These are phyloP conservation scores for Spodoptera littoralis DNA, from an alignment of 2,888 invertebrate species.

Conservation along the genomic window DNA sequence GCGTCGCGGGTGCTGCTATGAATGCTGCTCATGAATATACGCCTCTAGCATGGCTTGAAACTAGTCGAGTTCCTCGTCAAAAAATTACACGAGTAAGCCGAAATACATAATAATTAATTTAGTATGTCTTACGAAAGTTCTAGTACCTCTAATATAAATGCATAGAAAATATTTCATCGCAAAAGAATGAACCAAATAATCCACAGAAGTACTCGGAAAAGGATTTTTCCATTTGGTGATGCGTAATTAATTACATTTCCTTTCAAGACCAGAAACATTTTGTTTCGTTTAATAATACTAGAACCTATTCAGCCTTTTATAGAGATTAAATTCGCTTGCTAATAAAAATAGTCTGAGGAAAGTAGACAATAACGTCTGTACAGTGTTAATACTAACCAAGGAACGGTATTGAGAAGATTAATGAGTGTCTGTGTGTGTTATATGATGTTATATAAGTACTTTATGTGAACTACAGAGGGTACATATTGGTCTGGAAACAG, in stretches of 20 bases:
- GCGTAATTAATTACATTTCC: constrained; percentile 36
- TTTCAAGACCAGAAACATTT: constrained; percentile 8
- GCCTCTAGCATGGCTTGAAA: no score
- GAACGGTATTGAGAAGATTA: constrained; percentile 49
- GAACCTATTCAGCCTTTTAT: neutral
- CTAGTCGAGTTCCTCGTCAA: no score
- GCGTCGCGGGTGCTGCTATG: no score
- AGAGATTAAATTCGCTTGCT: constrained; percentile 26
- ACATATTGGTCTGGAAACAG: constrained; percentile 15
- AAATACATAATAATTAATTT: no score
- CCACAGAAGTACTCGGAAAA: neutral
- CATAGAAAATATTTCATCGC: no score
- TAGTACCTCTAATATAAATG: no score
- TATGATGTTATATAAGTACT: neutral
- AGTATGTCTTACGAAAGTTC: no score
- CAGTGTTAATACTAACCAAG: constrained; percentile 28
- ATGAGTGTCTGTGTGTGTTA: constrained; percentile 29
- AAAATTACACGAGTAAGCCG: no score
- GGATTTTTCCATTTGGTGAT: neutral
- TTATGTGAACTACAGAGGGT: constrained; percentile 10
- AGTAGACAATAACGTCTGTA: constrained; percentile 24
- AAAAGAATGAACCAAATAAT: no score
- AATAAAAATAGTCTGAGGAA: constrained; percentile 15
- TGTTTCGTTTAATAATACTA: constrained; percentile 2
- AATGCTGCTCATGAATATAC: no score